Evolutionary conservation across 2,113 vertebrate genomes (phyloP).

Genomic region (Gracilinanus agilis): DNA sequence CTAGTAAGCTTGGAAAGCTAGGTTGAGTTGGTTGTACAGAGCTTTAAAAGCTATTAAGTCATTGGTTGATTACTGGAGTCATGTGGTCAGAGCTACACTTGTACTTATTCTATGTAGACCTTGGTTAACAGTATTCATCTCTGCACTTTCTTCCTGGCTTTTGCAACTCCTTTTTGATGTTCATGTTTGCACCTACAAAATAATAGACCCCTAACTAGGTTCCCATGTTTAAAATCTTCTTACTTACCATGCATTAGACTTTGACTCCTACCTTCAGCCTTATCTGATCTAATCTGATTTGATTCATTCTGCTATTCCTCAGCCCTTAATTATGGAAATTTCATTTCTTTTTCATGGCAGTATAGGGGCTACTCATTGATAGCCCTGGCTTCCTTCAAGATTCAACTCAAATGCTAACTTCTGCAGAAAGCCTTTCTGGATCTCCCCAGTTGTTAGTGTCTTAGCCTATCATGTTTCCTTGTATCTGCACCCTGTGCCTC

Average conservation of each 20-base stretch:
- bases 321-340: not conserved
- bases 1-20: not conserved
- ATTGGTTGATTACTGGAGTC: not conserved
- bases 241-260: not conserved
- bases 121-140: not conserved
- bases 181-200: not conserved
- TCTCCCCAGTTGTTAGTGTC: not conserved
- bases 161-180: not conserved
- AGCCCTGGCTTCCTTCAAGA: not conserved
- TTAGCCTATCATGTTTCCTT: not conserved
- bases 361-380: not conserved
- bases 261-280: not conserved
- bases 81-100: not conserved
- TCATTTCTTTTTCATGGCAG: not conserved
- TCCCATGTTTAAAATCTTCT: not conserved
- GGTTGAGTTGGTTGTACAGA: not conserved
- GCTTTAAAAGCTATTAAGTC: not conserved
- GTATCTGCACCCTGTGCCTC: not conserved
- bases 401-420: not conserved
- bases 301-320: not conserved
- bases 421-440: not conserved
- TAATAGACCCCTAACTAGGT: not conserved
- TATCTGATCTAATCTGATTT: not conserved
- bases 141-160: not conserved
- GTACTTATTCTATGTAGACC: not conserved